phyloP scores from a whole-genome alignment of 1,140 invertebrate genomes.

The Delia radicum region DNA sequence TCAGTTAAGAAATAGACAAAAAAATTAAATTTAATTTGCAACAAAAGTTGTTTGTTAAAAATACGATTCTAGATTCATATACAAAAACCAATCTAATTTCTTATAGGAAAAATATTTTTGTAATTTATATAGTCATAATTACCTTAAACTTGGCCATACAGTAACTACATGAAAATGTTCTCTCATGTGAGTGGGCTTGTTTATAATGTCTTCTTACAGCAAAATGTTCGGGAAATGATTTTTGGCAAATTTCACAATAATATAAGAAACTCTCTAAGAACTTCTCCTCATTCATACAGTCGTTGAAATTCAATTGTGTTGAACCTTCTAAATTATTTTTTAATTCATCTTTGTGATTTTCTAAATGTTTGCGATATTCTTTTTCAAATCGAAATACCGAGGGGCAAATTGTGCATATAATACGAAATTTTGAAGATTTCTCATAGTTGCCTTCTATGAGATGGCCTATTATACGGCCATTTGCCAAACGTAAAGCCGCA shows the following conservation, averaged over 20 bases:
- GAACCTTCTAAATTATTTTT: not conserved
- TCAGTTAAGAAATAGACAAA: too few species aligned
- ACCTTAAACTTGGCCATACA: constrained; percentile 26
- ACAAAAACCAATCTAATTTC: too few species aligned
- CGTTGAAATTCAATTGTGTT: not conserved
- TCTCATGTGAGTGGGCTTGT: not conserved
- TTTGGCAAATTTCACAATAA: constrained; percentile 17
- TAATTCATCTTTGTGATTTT: not conserved
- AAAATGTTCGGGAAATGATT: constrained; percentile 14
- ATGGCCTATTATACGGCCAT: not conserved
- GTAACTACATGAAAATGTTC: not conserved
- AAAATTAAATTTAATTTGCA: too few species aligned
- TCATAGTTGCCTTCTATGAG: not conserved
- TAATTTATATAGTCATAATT: too few species aligned
- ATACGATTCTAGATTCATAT: too few species aligned
- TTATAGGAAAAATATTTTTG: too few species aligned
- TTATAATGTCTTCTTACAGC: constrained; percentile 21
- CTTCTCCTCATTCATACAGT: too few species aligned
- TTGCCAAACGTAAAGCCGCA: not conserved
- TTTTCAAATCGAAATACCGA: not conserved
- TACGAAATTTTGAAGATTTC: not conserved
- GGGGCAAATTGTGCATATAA: not conserved
- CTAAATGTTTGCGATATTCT: not conserved
- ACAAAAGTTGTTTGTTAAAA: too few species aligned
- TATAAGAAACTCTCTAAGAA: not conserved